Evolutionary conservation across 2,888 invertebrate genomes (phyloP), one percentile per base, ranked within the genome.

Genomic region (Conops quadrifasciatus): DNA sequence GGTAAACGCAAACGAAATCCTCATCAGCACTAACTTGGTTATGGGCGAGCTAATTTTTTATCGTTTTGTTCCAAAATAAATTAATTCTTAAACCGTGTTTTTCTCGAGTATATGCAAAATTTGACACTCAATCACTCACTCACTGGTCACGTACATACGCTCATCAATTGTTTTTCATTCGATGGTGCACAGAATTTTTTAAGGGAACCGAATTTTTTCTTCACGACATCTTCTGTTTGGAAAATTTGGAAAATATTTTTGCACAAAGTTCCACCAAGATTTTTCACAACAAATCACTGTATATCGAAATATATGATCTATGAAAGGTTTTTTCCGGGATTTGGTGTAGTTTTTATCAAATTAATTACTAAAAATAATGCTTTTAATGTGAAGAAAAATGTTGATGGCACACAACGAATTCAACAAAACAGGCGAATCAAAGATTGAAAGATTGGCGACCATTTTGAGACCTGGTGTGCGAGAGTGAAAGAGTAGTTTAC

Each of bases 341-440:
- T 36, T 9, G 36, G 7, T 28, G 24, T 58, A 24, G 24, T 56
- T 24, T 72, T 72, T 56, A 24, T n/a, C 15, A 24, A 59, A 67
- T 71, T 67, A 59, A n/a, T 51, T 45, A 21, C n/a, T 56, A 70
- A 64, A 67, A 71, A 70, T 70, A 67, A 15, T 1, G 67, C 60
- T 72, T 30, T n/a, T 49, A 71, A 72, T 51, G 24, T 53, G 67
- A 56, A 66, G 59, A 36, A 36, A 67, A 72, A 62, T 56, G 62
- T 67, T 74, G 58, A 67, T 69, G 58, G 71, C 74, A 74, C 74
- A 24, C 67, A 67, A 63, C 56, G 62, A 71, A 71, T 63, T 74
- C 70, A 71, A 70, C 72, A 72, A 72, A 72, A 74, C 74, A 74
- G 74, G 74, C 70, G 65, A 66, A 71, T 36, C 36, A 36, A 36